Evolutionary conservation across 2,888 invertebrate genomes (phyloP).

Genomic region (Physocephala rufipes): DNA sequence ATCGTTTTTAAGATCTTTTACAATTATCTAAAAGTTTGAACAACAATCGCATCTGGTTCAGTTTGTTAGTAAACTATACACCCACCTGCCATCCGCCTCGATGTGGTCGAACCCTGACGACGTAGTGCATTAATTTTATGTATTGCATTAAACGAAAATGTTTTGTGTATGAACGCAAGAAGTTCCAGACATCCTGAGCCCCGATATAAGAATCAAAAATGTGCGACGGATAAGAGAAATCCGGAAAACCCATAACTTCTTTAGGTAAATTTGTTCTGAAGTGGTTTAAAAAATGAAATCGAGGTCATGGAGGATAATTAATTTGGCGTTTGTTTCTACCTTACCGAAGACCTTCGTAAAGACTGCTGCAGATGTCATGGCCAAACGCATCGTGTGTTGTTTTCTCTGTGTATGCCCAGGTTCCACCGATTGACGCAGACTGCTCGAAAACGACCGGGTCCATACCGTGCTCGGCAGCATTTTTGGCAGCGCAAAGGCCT

Average conservation of each 20-base stretch:
- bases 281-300: background rate
- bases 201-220: conserved; percentile 76
- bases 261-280: conserved; percentile 90
- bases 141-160: conserved; percentile 73
- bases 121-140: conserved; percentile 72
- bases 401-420: conserved; percentile 87
- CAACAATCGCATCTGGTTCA: background rate
- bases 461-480: conserved; percentile 68
- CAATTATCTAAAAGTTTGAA: conserved; percentile 51
- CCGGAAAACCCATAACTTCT: conserved; percentile 92
- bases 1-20: conserved; percentile 54
- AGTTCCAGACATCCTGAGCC: conserved; percentile 78
- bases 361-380: conserved; percentile 86
- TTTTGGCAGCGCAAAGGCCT: conserved; percentile 81
- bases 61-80: background rate
- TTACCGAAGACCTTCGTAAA: conserved; percentile 90
- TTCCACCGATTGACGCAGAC: conserved; percentile 80
- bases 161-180: conserved; percentile 77
- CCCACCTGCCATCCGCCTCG: conserved; percentile 72
- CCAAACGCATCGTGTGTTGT: conserved; percentile 79
- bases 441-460: conserved; percentile 81
- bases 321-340: conserved; percentile 35
- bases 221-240: conserved; percentile 77
- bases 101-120: conserved; percentile 69
- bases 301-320: background rate